Evolutionary conservation across 2,888 invertebrate species (phyloP).

Genomic region (Leptinotarsa haldemani): DNA sequence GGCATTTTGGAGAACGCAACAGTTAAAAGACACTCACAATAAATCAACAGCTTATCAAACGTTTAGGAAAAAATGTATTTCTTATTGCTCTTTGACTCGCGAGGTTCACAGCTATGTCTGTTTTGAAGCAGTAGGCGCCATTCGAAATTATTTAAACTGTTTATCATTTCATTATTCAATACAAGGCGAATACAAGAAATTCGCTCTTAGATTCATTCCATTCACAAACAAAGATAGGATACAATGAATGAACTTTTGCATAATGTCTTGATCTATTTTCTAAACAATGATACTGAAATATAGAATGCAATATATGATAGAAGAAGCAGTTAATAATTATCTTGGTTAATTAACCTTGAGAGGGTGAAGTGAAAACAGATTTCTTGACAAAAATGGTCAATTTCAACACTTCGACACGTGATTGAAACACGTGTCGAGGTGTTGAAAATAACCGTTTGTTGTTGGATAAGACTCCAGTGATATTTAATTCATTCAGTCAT

Average conservation of each 20-base stretch:
- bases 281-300: background rate
- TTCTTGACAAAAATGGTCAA: too few species aligned
- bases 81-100: conserved; percentile 22
- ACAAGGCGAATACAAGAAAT: conserved; percentile 15
- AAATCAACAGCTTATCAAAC: conserved; percentile 4
- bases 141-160: conserved; percentile 11
- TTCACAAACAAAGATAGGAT: background rate
- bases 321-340: too few species aligned
- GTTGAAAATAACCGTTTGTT: too few species aligned
- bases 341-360: too few species aligned
- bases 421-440: too few species aligned
- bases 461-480: too few species aligned
- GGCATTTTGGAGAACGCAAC: background rate
- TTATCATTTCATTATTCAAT: conserved; percentile 20
- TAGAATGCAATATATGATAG: background rate
- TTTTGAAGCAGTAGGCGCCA: conserved; percentile 18
- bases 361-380: too few species aligned
- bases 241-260: conserved; percentile 2
- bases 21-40: background rate
- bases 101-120: conserved; percentile 19
- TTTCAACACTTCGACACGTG: too few species aligned
- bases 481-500: too few species aligned
- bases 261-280: background rate
- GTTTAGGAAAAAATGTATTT: conserved; percentile 9
- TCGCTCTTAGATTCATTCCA: background rate